Percentiles rank a stretch among this genome's conserved stretches.
Evolutionary conservation across 2,113 vertebrate species (phyloP).

Genomic region (Anhinga anhinga): DNA sequence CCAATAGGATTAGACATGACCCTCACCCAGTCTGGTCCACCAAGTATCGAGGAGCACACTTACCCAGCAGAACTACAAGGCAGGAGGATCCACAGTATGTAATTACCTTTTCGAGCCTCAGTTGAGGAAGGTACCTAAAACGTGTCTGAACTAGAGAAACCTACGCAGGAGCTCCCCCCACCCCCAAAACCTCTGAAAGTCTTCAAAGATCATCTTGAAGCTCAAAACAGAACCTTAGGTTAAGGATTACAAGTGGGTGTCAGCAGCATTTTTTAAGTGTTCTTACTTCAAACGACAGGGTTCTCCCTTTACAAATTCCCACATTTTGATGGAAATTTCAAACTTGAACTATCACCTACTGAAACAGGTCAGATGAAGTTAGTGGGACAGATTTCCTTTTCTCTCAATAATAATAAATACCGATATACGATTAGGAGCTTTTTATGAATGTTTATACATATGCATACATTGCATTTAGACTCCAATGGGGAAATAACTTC

Average conservation of each 20-base stretch:
- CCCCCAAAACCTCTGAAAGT: neutral
- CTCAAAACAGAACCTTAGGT: neutral
- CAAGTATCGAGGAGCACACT: no score
- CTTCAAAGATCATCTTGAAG: neutral
- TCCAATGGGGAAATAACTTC: neutral
- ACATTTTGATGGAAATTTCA: neutral
- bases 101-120: neutral
- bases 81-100: neutral
- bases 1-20: rapidly evolving
- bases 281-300: neutral
- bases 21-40: neutral
- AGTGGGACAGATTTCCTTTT: neutral
- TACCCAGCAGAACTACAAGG: neutral
- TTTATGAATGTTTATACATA: neutral
- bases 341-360: neutral
- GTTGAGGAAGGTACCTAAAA: neutral
- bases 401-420: neutral
- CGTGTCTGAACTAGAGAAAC: neutral
- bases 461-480: neutral
- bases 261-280: neutral
- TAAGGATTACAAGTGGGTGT: neutral
- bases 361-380: neutral
- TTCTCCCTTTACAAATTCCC: neutral
- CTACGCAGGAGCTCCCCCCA: neutral
- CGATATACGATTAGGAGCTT: neutral